A percentile compares a stretch with the other conserved stretches of the same genome.
These are phyloP conservation scores for Tachuris rubrigastra DNA, from an alignment of 2,113 vertebrate species.

Conservation along the genomic window DNA sequence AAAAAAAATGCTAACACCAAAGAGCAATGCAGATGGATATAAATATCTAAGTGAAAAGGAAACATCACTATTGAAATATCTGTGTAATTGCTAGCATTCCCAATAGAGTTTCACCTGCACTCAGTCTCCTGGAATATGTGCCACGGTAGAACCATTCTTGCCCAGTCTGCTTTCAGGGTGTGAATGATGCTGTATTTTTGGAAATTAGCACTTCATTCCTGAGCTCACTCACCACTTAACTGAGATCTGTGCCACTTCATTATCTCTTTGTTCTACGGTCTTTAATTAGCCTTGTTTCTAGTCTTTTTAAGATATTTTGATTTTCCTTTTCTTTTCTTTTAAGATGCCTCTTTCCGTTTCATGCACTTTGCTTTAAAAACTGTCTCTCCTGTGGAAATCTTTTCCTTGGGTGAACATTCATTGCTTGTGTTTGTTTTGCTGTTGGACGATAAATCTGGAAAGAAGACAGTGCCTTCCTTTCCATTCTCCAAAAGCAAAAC, in stretches of 20 bases:
- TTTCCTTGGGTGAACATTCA: not conserved
- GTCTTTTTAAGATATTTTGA: not conserved
- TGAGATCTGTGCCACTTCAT: not conserved
- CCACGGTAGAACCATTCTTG: not conserved
- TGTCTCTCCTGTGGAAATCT: not conserved
- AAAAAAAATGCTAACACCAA: not conserved
- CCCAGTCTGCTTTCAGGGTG: not conserved
- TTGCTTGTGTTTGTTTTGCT: not conserved
- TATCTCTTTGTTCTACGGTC: not conserved
- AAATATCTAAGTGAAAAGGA: not conserved
- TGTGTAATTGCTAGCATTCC: not conserved
- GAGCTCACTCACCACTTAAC: not conserved
- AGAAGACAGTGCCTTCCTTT: not conserved
- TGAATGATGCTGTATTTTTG: not conserved
- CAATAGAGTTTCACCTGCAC: not conserved
- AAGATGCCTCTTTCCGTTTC: not conserved
- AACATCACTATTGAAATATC: not conserved
- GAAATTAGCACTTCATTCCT: not conserved
- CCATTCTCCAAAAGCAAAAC: not conserved
- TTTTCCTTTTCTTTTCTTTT: not conserved
- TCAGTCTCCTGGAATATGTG: not conserved
- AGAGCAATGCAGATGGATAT: not conserved
- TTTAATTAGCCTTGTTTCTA: not conserved
- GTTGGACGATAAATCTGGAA: not conserved
- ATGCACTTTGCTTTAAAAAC: not conserved